Percentiles rank a stretch among this genome's conserved stretches.
These are phyloP conservation scores for Loxodonta africana DNA, from an alignment of 2,113 vertebrate species.

Conservation along the genomic window DNA sequence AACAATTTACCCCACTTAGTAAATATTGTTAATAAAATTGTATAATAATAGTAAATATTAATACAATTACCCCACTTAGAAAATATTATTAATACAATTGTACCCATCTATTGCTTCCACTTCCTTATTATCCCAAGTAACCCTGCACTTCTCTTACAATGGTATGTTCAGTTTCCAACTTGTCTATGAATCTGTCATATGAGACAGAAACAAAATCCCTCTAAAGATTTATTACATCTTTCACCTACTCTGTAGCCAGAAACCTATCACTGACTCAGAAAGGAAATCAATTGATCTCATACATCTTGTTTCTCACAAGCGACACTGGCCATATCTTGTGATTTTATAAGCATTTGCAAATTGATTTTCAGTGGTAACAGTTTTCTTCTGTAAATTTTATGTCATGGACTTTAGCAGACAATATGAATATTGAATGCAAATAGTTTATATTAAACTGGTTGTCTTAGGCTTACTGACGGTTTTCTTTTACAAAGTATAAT, in stretches of 20 bases:
- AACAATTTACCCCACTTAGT: neutral
- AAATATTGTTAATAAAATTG: neutral
- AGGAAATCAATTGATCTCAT: neutral
- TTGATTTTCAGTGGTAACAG: slow-evolving; percentile 50
- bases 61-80: neutral
- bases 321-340: neutral
- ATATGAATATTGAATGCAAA: neutral
- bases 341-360: slow-evolving; percentile 50
- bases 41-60: too few relatives aligned
- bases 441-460: slow-evolving; percentile 23
- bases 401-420: neutral
- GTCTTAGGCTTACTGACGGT: neutral
- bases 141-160: neutral
- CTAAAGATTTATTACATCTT: neutral
- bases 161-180: neutral
- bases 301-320: neutral
- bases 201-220: slow-evolving; percentile 44
- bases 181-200: neutral
- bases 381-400: slow-evolving; percentile 45
- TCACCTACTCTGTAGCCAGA: neutral
- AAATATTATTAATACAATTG: neutral
- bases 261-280: neutral
- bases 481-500: neutral
- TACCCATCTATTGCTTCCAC: neutral
- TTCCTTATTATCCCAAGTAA: neutral